Percentiles rank a stretch among this genome's conserved stretches.
These are phyloP conservation scores for Emys orbicularis DNA, from an alignment of 2,797 vertebrate species.

Conservation along the genomic window DNA sequence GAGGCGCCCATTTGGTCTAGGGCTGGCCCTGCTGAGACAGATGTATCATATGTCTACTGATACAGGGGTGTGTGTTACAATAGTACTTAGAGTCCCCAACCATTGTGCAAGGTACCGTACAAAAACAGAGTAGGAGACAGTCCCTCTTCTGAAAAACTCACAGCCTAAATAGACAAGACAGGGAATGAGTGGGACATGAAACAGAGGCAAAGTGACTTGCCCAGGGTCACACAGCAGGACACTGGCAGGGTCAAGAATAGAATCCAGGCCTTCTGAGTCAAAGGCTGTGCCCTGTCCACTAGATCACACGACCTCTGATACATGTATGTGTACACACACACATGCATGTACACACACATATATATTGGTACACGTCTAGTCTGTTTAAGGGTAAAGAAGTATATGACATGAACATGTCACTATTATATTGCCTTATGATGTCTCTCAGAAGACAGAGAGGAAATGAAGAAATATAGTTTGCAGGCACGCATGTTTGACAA, in stretches of 20 bases:
- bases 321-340: too few species aligned
- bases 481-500: too few species aligned
- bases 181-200: not conserved
- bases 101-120: not conserved
- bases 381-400: not conserved
- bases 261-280: not conserved
- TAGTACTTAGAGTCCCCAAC: not conserved
- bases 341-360: too few species aligned
- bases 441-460: not conserved
- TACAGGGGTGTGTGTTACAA: not conserved
- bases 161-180: not conserved
- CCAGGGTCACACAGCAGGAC: not conserved
- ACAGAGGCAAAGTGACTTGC: too few species aligned
- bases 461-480: not conserved
- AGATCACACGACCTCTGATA: fast-evolving
- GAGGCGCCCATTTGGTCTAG: too few species aligned
- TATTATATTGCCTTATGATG: fast-evolving
- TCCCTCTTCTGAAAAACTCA: not conserved
- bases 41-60: too few species aligned
- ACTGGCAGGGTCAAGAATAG: not conserved
- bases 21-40: not conserved
- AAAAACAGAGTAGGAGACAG: not conserved
- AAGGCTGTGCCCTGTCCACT: not conserved
- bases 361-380: too few species aligned
- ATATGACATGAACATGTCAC: not conserved